Evolutionary conservation across 2,797 vertebrate genomes (phyloP).

Genomic region (Chelonia mydas): DNA sequence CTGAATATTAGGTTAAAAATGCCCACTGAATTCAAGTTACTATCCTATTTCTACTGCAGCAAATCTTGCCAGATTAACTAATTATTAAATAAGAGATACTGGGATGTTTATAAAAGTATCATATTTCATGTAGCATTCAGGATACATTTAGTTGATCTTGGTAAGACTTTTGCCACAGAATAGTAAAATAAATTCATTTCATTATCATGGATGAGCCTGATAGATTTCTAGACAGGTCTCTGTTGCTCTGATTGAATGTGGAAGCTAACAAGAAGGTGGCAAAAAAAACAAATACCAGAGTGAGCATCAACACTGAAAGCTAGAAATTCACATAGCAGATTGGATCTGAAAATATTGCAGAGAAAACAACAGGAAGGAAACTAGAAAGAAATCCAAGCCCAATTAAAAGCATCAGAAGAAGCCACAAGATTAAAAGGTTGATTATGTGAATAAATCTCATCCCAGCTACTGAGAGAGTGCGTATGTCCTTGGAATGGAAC

Average conservation of each 20-base stretch:
- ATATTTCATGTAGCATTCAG: neutral
- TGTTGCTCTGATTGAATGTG: neutral
- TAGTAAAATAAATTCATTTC: conserved; percentile 18
- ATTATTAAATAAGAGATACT: conserved; percentile 1
- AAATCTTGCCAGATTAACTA: neutral
- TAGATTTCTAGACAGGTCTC: neutral
- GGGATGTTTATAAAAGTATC: neutral
- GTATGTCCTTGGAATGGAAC: neutral
- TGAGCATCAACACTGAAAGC: neutral
- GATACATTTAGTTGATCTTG: neutral
- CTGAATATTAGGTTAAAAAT: neutral
- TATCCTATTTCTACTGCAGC: neutral
- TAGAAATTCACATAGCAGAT: neutral
- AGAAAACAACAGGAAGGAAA: conserved; percentile 7
- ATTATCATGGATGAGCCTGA: neutral
- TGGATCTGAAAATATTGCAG: neutral
- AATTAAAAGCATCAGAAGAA: neutral
- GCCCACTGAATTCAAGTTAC: neutral
- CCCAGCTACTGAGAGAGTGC: neutral
- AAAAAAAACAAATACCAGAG: neutral
- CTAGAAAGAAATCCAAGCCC: neutral
- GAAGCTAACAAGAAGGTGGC: conserved; percentile 11
- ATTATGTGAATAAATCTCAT: neutral
- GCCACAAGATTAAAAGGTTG: neutral
- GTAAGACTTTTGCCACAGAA: neutral